A percentile compares a stretch with the other conserved stretches of the same genome.
Conservation (phyloP, 2,797 vertebrate species). For the Coracias cyanogaster region DNA sequence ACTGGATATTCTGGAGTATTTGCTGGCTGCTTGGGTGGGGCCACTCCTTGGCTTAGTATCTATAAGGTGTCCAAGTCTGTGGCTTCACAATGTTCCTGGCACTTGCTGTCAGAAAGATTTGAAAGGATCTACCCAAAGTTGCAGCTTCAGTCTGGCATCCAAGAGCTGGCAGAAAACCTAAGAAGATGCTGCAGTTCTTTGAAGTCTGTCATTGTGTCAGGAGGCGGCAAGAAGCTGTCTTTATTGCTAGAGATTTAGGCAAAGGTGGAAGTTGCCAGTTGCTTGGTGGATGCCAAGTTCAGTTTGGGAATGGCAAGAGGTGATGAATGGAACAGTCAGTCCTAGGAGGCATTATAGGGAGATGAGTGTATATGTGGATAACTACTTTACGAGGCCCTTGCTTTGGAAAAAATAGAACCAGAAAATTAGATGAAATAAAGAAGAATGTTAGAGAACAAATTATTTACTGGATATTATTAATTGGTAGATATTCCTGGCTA, state of each 20-base stretch:
- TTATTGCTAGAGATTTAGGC: background rate
- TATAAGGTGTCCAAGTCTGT: background rate
- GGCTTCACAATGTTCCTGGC: background rate
- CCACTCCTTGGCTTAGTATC: background rate
- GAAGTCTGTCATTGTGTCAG: constrained; percentile 6
- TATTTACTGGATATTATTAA: constrained; percentile 32
- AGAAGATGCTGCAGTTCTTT: background rate
- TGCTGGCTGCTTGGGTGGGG: background rate
- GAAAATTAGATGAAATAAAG: background rate
- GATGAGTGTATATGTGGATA: background rate
- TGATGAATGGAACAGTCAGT: background rate
- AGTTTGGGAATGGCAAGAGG: background rate
- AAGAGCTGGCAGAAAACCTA: background rate
- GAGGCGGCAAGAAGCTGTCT: background rate
- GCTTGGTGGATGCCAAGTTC: background rate
- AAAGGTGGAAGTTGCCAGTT: background rate
- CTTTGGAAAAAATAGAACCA: background rate
- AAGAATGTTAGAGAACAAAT: background rate
- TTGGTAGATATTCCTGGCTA: constrained; percentile 87
- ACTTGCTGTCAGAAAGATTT: background rate
- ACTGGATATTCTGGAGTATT: background rate
- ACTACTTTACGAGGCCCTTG: background rate
- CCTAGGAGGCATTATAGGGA: background rate
- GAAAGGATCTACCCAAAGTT: background rate
- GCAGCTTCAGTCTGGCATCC: background rate